Conservation (phyloP, 2,888 invertebrate genomes). For the Pseudococcus longispinus region DNA sequence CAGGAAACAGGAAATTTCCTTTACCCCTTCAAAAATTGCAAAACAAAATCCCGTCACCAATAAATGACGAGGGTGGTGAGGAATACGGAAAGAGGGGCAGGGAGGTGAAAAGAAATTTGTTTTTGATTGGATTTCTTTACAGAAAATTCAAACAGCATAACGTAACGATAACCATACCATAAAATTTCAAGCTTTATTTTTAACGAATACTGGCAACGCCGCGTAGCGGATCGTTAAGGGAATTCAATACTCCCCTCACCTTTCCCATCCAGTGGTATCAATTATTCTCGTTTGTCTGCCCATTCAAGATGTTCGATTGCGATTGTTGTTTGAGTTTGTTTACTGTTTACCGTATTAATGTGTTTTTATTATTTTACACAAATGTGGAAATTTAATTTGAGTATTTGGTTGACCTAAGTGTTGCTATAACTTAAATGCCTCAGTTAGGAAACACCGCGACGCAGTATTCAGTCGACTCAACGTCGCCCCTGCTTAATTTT, state of each 20-base stretch:
- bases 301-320: slow-evolving; percentile 54
- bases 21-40: too few species aligned
- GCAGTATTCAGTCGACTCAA: slow-evolving; percentile 52
- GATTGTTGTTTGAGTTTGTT: slow-evolving; percentile 57
- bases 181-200: too few species aligned
- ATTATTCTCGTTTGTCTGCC: slow-evolving; percentile 42
- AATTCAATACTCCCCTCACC: slow-evolving; percentile 48
- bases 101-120: too few species aligned
- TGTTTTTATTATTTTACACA: slow-evolving; percentile 48
- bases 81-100: too few species aligned
- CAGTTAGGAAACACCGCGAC: slow-evolving; percentile 57
- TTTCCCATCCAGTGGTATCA: slow-evolving; percentile 45
- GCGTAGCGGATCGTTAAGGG: slow-evolving; percentile 46
- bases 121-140: too few species aligned
- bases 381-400: slow-evolving; percentile 47
- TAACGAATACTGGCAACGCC: slow-evolving; percentile 38
- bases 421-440: slow-evolving; percentile 57
- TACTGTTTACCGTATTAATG: slow-evolving; percentile 57
- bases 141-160: too few species aligned
- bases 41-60: too few species aligned
- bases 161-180: too few species aligned
- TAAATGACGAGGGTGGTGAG: too few species aligned
- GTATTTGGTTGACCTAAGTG: slow-evolving; percentile 29
- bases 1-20: too few species aligned
- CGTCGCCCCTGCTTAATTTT: slow-evolving; percentile 46